Percentiles rank a stretch among this genome's conserved stretches.
Conservation (phyloP, 2,113 vertebrate genomes). For the Xenopus laevis region DNA sequence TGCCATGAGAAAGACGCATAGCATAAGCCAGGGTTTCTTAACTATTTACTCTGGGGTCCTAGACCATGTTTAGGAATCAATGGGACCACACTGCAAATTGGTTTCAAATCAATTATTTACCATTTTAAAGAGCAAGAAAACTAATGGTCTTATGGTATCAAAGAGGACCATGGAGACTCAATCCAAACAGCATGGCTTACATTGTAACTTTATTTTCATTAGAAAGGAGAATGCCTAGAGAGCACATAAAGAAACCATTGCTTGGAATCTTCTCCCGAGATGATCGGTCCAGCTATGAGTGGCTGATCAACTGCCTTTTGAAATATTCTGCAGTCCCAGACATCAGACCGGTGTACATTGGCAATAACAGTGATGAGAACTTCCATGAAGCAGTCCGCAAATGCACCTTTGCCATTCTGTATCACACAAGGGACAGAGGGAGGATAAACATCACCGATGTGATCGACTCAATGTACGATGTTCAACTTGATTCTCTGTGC, state of each 20-base stretch:
- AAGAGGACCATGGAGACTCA: too few species aligned
- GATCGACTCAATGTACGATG: constrained; percentile 4
- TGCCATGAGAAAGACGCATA: too few species aligned
- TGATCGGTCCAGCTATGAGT: not conserved
- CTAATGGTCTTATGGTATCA: too few species aligned
- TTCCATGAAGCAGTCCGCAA: not conserved
- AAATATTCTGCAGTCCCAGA: not conserved
- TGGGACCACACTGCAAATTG: too few species aligned
- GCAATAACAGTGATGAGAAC: not conserved
- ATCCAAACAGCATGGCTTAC: too few species aligned
- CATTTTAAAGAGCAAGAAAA: too few species aligned
- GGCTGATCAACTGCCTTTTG: not conserved
- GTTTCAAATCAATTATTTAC: too few species aligned
- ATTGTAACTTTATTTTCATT: too few species aligned
- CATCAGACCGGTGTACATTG: not conserved
- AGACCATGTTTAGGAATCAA: too few species aligned
- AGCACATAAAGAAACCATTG: not conserved
- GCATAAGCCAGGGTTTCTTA: too few species aligned
- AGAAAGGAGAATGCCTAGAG: too few species aligned
- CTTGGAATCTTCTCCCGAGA: constrained; percentile 13
- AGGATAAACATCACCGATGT: constrained; percentile 12
- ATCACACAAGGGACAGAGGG: constrained; percentile 8
- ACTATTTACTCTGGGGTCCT: too few species aligned
- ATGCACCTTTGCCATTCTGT: constrained; percentile 16
- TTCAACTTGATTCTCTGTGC: not conserved